These are phyloP conservation scores for Hydrolagus colliei DNA, from an alignment of 2,797 vertebrate species.

Conservation along the genomic window DNA sequence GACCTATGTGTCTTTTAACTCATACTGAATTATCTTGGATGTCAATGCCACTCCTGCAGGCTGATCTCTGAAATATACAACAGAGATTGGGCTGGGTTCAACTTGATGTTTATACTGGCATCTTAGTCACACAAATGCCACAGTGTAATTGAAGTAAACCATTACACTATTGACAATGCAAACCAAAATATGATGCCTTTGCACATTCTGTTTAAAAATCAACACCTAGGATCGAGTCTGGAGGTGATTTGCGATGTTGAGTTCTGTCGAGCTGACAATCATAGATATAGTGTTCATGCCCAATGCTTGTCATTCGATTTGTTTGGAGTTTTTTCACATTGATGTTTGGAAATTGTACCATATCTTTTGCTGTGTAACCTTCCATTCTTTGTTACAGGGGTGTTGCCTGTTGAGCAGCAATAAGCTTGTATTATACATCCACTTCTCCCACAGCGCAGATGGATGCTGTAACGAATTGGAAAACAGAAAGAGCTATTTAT, in stretches of 20 bases:
- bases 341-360: not conserved
- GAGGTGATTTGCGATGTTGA: not conserved
- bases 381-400: slow-evolving; percentile 53
- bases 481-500: slow-evolving; percentile 83
- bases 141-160: no score
- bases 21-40: no score
- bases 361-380: slow-evolving; percentile 40
- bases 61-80: no score
- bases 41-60: no score
- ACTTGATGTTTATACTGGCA: no score
- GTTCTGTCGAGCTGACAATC: not conserved
- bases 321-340: not conserved
- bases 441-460: slow-evolving; percentile 72
- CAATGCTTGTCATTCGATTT: not conserved
- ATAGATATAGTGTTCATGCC: not conserved
- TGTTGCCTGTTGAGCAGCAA: slow-evolving; percentile 61
- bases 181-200: no score
- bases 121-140: no score
- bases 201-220: no score
- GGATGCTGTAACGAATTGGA: slow-evolving; percentile 72
- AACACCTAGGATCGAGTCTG: no score
- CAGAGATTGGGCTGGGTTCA: no score
- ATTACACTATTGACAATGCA: no score
- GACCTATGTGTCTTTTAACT: no score
- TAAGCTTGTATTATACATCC: slow-evolving; percentile 76